Evolutionary conservation across 1,140 invertebrate genomes (phyloP).

Genomic region (Ylistrum balloti): DNA sequence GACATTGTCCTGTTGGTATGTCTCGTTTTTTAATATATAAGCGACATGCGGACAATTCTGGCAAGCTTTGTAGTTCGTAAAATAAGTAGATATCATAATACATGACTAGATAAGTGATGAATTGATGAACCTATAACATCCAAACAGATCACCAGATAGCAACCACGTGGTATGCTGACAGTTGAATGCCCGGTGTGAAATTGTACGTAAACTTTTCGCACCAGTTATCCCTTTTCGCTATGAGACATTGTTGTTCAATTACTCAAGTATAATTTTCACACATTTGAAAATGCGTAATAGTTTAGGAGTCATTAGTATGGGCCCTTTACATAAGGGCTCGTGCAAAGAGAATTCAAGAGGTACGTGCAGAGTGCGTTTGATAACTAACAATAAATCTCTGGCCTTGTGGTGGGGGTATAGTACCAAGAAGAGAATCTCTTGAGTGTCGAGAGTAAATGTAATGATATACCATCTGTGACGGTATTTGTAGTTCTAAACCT

Average conservation of each 20-base stretch:
- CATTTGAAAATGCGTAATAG: neutral
- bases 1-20: too few relatives aligned
- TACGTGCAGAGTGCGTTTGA: neutral
- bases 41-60: too few relatives aligned
- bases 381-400: neutral
- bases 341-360: slow-evolving; percentile 33
- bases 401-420: neutral
- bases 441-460: neutral
- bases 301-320: neutral
- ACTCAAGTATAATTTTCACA: slow-evolving; percentile 34
- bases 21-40: too few relatives aligned
- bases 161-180: neutral
- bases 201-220: neutral
- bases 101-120: too few relatives aligned
- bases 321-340: neutral
- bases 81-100: too few relatives aligned
- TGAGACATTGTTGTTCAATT: slow-evolving; percentile 26
- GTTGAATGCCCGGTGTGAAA: neutral
- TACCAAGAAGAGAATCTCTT: neutral
- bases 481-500: slow-evolving; percentile 26
- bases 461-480: neutral
- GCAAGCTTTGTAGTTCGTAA: too few relatives aligned
- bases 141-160: neutral
- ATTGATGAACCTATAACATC: too few relatives aligned
- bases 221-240: neutral